Conservation (phyloP, 2,113 vertebrate genomes). For the Zapus hudsonius region DNA sequence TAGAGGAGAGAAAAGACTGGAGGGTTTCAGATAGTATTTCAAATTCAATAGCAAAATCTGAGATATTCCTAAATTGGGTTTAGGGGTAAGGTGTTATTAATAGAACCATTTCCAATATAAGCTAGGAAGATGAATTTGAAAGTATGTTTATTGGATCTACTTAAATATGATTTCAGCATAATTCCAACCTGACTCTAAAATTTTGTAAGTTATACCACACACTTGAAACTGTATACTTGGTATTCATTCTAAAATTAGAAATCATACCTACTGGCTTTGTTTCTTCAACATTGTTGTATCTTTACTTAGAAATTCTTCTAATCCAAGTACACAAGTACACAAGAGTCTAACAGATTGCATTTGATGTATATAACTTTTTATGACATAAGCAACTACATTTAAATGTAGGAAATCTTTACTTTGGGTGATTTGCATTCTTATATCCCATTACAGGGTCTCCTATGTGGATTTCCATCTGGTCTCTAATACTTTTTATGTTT, state of each 20-base stretch:
- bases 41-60: not conserved
- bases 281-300: constrained; percentile 61
- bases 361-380: constrained; percentile 85
- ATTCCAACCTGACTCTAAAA: constrained; percentile 65
- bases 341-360: constrained; percentile 87
- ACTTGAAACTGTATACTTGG: constrained; percentile 70
- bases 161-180: constrained; percentile 40
- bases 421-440: constrained; percentile 86
- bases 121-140: constrained; percentile 12
- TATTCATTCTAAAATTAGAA: constrained; percentile 69
- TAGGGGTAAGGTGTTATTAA: not conserved
- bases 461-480: constrained; percentile 87
- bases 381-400: constrained; percentile 82
- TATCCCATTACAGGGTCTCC: constrained; percentile 84
- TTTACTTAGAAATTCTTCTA: constrained; percentile 79
- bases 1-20: not conserved
- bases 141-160: not conserved
- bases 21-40: not conserved
- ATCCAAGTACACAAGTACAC: constrained; percentile 82
- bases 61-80: not conserved
- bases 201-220: constrained; percentile 55
- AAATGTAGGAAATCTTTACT: constrained; percentile 84
- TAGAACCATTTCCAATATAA: constrained; percentile 25
- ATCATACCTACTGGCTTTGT: constrained; percentile 72
- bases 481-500: constrained; percentile 81